phyloP scores from a whole-genome alignment of 2,888 invertebrate genomes.

The Hoplodrina ambigua region DNA sequence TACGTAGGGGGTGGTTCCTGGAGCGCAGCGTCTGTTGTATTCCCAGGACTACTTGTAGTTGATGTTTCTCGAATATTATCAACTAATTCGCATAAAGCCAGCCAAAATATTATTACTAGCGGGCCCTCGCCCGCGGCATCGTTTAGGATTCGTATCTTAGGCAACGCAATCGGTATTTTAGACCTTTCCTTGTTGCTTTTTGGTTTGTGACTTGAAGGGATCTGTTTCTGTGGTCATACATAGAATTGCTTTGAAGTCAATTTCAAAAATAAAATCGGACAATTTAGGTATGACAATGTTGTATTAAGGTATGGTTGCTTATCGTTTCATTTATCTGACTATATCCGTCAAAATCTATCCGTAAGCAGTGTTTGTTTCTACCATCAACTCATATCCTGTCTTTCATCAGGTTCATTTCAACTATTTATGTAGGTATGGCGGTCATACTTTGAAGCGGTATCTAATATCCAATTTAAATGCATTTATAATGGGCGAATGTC shows the following conservation, averaged over 20 bases:
- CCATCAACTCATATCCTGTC: not conserved
- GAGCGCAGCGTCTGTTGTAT: conserved; percentile 54
- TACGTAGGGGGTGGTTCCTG: conserved; percentile 49
- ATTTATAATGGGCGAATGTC: conserved; percentile 32
- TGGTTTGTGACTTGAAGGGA: conserved; percentile 6
- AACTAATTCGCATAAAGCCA: conserved; percentile 62
- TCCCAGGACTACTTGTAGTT: conserved; percentile 58
- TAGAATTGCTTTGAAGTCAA: not conserved
- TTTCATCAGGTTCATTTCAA: not conserved
- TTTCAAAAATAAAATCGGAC: not conserved
- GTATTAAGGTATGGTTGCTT: too few relatives aligned
- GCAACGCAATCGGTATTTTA: conserved; percentile 28
- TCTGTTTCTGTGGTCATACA: conserved; percentile 4
- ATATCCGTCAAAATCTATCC: too few relatives aligned
- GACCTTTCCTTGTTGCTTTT: conserved; percentile 12
- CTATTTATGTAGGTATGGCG: not conserved
- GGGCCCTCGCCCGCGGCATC: conserved; percentile 47
- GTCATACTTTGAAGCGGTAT: conserved; percentile 19
- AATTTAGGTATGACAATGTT: too few relatives aligned
- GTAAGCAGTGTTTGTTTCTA: not conserved
- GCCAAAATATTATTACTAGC: conserved; percentile 61
- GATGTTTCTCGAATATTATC: conserved; percentile 63
- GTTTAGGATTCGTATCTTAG: conserved; percentile 33
- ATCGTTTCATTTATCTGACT: too few relatives aligned
- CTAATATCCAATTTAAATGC: conserved; percentile 48